phyloP scores from a whole-genome alignment of 2,797 vertebrate species.

The Galago senegalensis region DNA sequence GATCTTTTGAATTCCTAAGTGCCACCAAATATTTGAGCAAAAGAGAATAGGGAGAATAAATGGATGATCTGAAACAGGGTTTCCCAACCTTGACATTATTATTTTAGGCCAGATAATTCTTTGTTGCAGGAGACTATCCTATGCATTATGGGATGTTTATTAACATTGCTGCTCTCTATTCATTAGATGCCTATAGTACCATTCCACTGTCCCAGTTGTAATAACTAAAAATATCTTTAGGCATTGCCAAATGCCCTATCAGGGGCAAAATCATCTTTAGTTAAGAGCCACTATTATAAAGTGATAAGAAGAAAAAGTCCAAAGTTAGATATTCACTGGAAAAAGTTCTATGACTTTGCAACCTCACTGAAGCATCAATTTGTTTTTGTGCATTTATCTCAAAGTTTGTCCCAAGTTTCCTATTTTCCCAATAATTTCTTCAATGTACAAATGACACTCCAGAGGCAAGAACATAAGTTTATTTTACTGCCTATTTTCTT shows the following conservation, averaged over 20 bases:
- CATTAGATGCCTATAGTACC: background rate
- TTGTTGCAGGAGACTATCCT: no score
- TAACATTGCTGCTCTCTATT: background rate
- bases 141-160: no score
- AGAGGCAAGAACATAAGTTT: slow-evolving; percentile 76
- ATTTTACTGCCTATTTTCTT: slow-evolving; percentile 78
- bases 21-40: background rate
- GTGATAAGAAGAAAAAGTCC: background rate
- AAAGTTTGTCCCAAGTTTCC: background rate
- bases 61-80: background rate
- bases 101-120: background rate
- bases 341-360: background rate
- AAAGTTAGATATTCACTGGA: background rate
- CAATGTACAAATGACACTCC: slow-evolving; percentile 60
- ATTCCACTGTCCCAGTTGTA: background rate
- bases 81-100: background rate
- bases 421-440: slow-evolving; percentile 28
- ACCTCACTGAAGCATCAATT: background rate
- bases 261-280: background rate
- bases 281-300: background rate
- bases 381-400: background rate
- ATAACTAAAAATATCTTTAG: background rate
- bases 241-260: background rate
- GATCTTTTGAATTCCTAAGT: background rate
- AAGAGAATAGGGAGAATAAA: background rate